Base-by-base conservation (phyloP, 1,140 invertebrate species). In the Patella vulgata region DNA sequence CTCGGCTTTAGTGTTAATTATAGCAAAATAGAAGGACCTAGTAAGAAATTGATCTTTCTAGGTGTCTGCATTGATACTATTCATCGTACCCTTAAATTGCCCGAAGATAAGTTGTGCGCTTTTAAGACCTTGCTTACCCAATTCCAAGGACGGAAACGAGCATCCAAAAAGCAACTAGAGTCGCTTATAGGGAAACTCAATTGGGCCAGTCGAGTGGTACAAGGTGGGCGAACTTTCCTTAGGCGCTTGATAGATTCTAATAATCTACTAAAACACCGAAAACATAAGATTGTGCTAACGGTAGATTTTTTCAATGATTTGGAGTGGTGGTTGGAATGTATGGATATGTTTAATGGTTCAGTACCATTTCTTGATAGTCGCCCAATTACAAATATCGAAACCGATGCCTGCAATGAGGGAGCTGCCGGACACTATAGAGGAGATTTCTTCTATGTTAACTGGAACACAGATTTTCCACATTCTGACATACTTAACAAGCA, bases 1-100 rank as follows among this genome's bases (percentile, higher is more conserved):
- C 28, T 61, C 17, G 59, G 59, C 12, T 61, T 61, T 61, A 36
- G 21, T 36, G 31, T 53, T 14, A 61, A 61, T 36, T 61, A 36
- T 5, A 61, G 46, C 27, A 62, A 54, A 54, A 28, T 54, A 5
- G 43, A 62, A 12, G 43, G 42, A 1, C 59, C 59, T 23, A 14
- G 11, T 12, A 23, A 62, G 33, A 19, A 25, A 19, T 19, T 62
- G 12, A 2, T 54, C 1, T 62, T 62, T 21, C 25, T 62, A 19
- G 40, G 59, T 14, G 30, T 53, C 28, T 12, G 5, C 2, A 12
- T 61, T 17, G 33, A 42, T 17, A 27, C 31, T 0, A 36, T 14
- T 39, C 4, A 2, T 30, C 25, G 27, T 19, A 54, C 50, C 19
- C 9, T 54, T 1, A 33, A 19, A 19, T 28, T 62, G 4, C 51